Conservation (phyloP, 2,113 vertebrate species). For the Clupea harengus region DNA sequence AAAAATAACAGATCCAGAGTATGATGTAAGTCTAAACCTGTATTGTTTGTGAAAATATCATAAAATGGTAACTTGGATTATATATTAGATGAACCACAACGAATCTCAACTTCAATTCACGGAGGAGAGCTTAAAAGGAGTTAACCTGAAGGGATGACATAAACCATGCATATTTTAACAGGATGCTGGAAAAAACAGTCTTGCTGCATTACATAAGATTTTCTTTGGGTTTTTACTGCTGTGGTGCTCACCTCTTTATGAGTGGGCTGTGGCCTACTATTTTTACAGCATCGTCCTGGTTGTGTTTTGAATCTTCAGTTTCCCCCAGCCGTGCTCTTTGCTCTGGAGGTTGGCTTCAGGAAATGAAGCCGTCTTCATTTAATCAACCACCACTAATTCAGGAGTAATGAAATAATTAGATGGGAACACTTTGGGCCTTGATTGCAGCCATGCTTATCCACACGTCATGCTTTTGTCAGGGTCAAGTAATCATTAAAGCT, state of each 20-base stretch:
- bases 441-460: neutral
- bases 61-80: neutral
- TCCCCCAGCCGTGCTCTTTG: neutral
- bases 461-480: neutral
- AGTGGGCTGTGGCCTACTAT: neutral
- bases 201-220: neutral
- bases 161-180: constrained; percentile 2
- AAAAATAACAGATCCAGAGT: neutral
- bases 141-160: neutral
- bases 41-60: neutral
- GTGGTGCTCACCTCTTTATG: constrained; percentile 10
- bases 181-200: neutral
- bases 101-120: neutral
- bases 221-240: neutral
- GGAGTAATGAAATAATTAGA: constrained; percentile 20
- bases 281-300: neutral
- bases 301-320: neutral
- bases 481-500: neutral
- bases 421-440: neutral
- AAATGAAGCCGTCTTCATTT: constrained; percentile 23
- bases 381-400: neutral
- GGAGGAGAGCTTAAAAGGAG: neutral
- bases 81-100: neutral
- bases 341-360: neutral
- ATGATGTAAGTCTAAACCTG: neutral